Percentiles rank a stretch among this genome's conserved stretches.
These are phyloP conservation scores for Epinephelus malabaricus DNA, from an alignment of 2,797 vertebrate genomes.

Conservation along the genomic window DNA sequence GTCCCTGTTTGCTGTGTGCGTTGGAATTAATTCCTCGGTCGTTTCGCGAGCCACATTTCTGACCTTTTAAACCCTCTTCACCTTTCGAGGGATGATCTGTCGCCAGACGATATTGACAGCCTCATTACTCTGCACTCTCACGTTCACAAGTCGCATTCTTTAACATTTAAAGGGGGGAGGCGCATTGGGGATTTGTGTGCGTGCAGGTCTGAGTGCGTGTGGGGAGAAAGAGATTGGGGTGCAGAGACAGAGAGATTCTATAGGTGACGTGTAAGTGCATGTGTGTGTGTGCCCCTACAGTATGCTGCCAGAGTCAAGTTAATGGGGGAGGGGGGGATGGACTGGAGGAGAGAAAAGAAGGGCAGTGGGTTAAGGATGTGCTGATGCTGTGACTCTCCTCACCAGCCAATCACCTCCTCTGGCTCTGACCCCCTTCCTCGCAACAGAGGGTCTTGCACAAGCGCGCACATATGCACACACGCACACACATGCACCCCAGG, in stretches of 20 bases:
- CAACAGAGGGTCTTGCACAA: conserved; percentile 51
- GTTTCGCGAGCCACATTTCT: conserved; percentile 10
- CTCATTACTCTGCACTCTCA: conserved; percentile 44
- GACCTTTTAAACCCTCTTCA: conserved; percentile 39
- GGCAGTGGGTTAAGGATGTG: conserved; percentile 84
- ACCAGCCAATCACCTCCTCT: conserved; percentile 69
- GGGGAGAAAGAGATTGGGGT: background rate
- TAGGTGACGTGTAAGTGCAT: conserved; percentile 11
- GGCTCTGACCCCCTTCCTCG: conserved; percentile 56
- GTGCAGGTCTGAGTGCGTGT: background rate
- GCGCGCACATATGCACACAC: conserved; percentile 32
- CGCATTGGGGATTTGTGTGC: background rate
- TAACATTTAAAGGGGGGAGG: conserved; percentile 37
- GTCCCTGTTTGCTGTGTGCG: background rate
- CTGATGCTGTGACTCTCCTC: conserved; percentile 74
- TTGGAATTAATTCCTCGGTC: conserved; percentile 1
- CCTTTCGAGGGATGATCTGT: conserved; percentile 35
- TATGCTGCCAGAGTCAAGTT: conserved; percentile 49
- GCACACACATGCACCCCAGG: conserved; percentile 7
- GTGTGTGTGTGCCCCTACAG: conserved; percentile 13
- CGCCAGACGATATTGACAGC: conserved; percentile 39
- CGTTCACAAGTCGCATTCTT: conserved; percentile 49
- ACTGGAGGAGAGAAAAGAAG: conserved; percentile 69
- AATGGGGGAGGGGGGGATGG: conserved; percentile 15
- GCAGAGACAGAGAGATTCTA: conserved; percentile 13